A percentile compares a stretch with the other conserved stretches of the same genome.
phyloP scores from a whole-genome alignment of 2,113 vertebrate species.

The Hemibagrus wyckioides region DNA sequence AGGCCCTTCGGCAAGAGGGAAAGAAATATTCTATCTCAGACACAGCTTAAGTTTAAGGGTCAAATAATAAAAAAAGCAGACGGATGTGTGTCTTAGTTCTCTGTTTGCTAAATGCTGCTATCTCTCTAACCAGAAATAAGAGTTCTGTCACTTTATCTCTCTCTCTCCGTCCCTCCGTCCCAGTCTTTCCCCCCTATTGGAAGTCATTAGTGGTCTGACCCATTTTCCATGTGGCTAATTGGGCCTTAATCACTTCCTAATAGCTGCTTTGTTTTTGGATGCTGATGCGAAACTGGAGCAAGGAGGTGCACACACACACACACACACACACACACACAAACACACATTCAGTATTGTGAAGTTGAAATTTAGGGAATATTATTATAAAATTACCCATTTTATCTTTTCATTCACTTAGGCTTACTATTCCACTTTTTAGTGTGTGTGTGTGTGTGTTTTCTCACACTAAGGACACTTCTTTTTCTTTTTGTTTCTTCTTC shows the following conservation, averaged over 20 bases:
- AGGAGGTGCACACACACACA: conserved; percentile 13
- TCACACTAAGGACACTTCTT: neutral
- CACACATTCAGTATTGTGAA: neutral
- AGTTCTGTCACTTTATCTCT: conserved; percentile 30
- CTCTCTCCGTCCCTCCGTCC: neutral
- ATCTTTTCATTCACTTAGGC: neutral
- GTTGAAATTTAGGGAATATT: no score
- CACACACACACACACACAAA: neutral
- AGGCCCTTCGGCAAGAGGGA: neutral
- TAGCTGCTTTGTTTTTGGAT: conserved; percentile 68
- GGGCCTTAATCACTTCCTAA: conserved; percentile 74
- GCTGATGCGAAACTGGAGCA: conserved; percentile 60
- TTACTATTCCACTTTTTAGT: neutral
- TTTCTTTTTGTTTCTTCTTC: neutral
- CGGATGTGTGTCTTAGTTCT: conserved; percentile 17
- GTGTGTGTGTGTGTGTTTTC: neutral
- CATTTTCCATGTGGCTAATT: conserved; percentile 75
- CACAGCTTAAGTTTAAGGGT: neutral
- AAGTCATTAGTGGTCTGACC: conserved; percentile 74
- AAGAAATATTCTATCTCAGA: neutral
- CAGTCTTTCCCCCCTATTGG: conserved; percentile 52
- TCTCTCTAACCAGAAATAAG: conserved; percentile 16
- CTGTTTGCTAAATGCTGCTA: conserved; percentile 41
- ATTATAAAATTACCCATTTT: no score
- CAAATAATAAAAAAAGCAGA: neutral